Conservation (phyloP, 2,888 invertebrate species). For the Maniola hyperantus region DNA sequence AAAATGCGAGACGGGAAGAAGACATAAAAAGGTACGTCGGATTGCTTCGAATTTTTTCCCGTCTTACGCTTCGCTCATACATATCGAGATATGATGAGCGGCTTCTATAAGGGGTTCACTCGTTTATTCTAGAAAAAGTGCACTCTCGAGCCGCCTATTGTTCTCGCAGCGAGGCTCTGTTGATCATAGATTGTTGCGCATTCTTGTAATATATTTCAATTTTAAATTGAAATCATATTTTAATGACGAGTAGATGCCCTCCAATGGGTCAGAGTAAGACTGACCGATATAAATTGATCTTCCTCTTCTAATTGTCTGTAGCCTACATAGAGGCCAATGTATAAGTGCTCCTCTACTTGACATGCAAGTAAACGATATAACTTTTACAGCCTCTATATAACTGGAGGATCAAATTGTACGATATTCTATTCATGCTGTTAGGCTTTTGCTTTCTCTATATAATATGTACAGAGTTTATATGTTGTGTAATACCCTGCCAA, state of each 20-base stretch:
- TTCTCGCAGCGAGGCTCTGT: conserved; percentile 39
- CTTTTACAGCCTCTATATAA: neutral
- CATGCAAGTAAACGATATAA: neutral
- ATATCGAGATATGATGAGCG: conserved; percentile 72
- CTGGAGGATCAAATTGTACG: neutral
- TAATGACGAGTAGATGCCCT: conserved; percentile 16
- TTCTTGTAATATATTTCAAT: conserved; percentile 34
- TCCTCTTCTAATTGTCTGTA: neutral
- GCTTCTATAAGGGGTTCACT: conserved; percentile 40
- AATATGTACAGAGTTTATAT: no score
- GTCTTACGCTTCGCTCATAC: conserved; percentile 56
- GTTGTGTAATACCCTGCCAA: no score
- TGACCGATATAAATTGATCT: conserved; percentile 3
- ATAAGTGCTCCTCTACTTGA: neutral
- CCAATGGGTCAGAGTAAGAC: neutral
- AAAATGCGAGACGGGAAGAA: conserved; percentile 78
- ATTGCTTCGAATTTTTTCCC: conserved; percentile 62
- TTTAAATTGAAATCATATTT: conserved; percentile 34
- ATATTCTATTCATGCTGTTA: neutral
- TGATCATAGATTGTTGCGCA: conserved; percentile 40
- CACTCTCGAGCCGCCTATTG: conserved; percentile 46
- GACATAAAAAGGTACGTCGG: conserved; percentile 71
- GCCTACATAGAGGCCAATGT: neutral
- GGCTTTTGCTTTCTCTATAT: no score
- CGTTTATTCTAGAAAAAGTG: conserved; percentile 47